Evolutionary conservation across 2,113 vertebrate species (phyloP), one percentile per base, ranked within the genome.

Genomic region (Arenaria interpres): DNA sequence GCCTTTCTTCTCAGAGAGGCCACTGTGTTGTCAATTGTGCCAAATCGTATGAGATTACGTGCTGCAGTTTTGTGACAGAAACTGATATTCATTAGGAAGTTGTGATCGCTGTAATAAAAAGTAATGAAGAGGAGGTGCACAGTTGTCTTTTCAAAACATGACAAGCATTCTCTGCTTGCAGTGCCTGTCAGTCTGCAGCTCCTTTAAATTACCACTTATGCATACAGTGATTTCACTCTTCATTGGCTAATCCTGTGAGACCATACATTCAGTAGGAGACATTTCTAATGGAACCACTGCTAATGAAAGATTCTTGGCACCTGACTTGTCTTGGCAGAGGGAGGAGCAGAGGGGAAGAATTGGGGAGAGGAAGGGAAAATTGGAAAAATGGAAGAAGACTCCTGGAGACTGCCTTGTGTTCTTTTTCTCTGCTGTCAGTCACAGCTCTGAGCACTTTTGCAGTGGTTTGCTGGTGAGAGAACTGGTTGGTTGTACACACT

Each of bases 61-160:
- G 80, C 85, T 83, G 18, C 79, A 85, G 90, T 92, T 95, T 96
- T 92, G 86, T 95, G 94, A 95, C 91, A 95, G 94, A 96, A 97
- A 96, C 83, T 95, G 94, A 94, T 96, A 92, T 69, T 96, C 89
- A 96, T 92, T 94, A 94, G 91, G 88, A 96, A 95, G 90, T 90
- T 97, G 95, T 96, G 96, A 96, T 96, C 75, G 71, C 80, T 85
- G 60, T 94, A 95, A 97, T 95, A 92, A 96, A 94, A 88, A 80
- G 71, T 80, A 92, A 94, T 95, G 94, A 92, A 96, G 96, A 91
- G 95, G 90, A 93, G 90, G 81, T 80, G 76, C 76, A 78, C 53
- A 72, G 68, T 86, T 97, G 76, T 95, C 93, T 93, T 92, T 93
- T 87, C 41, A 68, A 86, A 95, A 50, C 86, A 90, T 93, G 93